Conservation (phyloP, 2,113 vertebrate genomes). For the Blennius ocellaris region DNA sequence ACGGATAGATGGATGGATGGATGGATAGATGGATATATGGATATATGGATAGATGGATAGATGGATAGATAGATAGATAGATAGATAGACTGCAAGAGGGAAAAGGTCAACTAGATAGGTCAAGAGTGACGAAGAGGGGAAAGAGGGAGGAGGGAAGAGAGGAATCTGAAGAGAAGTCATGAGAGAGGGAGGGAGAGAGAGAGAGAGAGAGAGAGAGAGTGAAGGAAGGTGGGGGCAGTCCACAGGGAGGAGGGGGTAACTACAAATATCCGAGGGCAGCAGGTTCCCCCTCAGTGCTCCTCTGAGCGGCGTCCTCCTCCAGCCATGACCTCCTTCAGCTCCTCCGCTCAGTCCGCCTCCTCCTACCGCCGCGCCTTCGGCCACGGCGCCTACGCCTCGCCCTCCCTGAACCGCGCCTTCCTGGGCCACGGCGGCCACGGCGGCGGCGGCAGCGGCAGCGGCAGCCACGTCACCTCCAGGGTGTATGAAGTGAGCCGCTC, state of each 20-base stretch:
- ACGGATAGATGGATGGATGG: too few species aligned
- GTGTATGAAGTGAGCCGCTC: conserved; percentile 91
- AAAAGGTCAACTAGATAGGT: background rate
- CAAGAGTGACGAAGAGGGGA: background rate
- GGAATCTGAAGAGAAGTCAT: background rate
- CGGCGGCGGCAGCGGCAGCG: background rate
- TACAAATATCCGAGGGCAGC: conserved; percentile 69
- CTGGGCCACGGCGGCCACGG: conserved; percentile 73
- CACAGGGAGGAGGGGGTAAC: conserved; percentile 31
- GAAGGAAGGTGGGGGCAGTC: background rate
- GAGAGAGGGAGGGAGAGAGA: too few species aligned
- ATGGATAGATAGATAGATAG: too few species aligned
- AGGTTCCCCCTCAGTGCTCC: conserved; percentile 31
- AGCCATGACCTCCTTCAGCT: conserved; percentile 90
- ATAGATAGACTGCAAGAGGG: too few species aligned
- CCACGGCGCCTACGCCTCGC: conserved; percentile 78
- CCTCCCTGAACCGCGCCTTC: conserved; percentile 84
- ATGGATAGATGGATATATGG: too few species aligned
- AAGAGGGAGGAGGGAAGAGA: background rate
- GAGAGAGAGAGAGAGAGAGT: background rate
- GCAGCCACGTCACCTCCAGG: conserved; percentile 79
- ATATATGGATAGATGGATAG: too few species aligned
- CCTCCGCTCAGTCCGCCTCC: conserved; percentile 87
- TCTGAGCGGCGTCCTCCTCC: conserved; percentile 49
- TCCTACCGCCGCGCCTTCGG: conserved; percentile 92